Conservation (phyloP, 92 coral and sea anemone species). For the Heliopora coerulea region DNA sequence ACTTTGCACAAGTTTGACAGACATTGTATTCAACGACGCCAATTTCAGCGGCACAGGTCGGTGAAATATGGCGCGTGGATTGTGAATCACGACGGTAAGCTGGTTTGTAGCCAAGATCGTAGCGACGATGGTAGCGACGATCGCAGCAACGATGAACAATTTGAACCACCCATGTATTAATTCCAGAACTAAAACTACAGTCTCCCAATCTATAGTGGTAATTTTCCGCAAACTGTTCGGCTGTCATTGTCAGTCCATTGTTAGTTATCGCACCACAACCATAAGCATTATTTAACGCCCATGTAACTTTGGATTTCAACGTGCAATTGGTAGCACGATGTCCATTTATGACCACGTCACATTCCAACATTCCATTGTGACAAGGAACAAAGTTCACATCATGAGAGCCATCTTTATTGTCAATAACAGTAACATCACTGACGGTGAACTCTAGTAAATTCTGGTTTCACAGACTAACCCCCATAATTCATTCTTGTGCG, state of each 20-base stretch:
- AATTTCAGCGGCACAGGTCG: too few species aligned
- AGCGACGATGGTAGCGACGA: too few species aligned
- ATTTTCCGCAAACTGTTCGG: neutral
- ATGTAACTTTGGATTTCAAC: neutral
- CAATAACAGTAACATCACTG: neutral
- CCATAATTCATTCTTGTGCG: conserved; percentile 3
- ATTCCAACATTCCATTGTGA: conserved; percentile 6
- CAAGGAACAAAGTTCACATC: neutral
- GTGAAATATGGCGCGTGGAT: too few species aligned
- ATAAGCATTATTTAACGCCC: conserved; percentile 3
- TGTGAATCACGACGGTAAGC: too few species aligned
- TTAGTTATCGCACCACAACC: conserved; percentile 1
- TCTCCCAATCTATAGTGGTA: neutral
- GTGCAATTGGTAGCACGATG: conserved; percentile 7
- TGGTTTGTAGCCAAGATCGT: too few species aligned
- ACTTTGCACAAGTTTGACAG: too few species aligned
- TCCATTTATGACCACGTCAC: conserved; percentile 9
- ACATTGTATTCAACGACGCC: too few species aligned
- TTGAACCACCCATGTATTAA: too few species aligned
- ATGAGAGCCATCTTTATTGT: conserved; percentile 4
- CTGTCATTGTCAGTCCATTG: conserved; percentile 5
- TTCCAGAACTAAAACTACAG: too few species aligned
- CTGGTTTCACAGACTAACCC: neutral
- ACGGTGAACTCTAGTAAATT: neutral
- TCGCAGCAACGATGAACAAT: too few species aligned